Evolutionary conservation across 2,888 invertebrate species (phyloP), one percentile per base, ranked within the genome.

Genomic region (Autographa gamma): DNA sequence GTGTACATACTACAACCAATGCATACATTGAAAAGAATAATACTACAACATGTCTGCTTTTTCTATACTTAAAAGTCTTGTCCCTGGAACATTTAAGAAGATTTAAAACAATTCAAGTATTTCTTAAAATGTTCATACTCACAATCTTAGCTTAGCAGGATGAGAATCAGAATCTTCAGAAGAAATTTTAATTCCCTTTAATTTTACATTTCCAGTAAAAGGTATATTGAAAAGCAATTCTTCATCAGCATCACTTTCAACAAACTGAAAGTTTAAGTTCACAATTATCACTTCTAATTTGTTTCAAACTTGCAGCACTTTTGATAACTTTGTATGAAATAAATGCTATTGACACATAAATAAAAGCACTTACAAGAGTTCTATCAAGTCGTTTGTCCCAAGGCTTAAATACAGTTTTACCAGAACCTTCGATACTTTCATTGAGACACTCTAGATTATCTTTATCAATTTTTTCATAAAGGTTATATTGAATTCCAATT

Each of bases 211-310:
- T 43, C 99, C 99, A 52, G 98, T 98, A 90, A 99, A 99, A 34
- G 99, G 99, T 87, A 99, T 98, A 91, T 99, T 99, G 90, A 99
- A 99, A 3, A 99, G 95, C 6, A 99, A 95, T 93, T 99, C 99
- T 92, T 98, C 98, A 94, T 99, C 99, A 0, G 97, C 98, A 96
- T 99, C 99, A 95, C 99, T 99, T 93, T 98, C 98, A 0, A 99
- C 99, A 96, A 96, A 98, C 99, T 99, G 91, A 83, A 93, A 93
- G 62, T 58, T 25, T 61, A 63, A 60, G 65, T 19, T 70, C 52
- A 56, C 62, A 11, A 38, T 38, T 38, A 38, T 38, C 38, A 38
- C 63, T 19, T 48, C 54, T n/a, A n/a, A 5, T 48, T 16, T 1
- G n/a, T n/a, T n/a, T 48, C 48, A 48, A 48, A 48, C n/a, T n/a